phyloP scores from a whole-genome alignment of 2,113 vertebrate genomes.

The Todiramphus chloris region DNA sequence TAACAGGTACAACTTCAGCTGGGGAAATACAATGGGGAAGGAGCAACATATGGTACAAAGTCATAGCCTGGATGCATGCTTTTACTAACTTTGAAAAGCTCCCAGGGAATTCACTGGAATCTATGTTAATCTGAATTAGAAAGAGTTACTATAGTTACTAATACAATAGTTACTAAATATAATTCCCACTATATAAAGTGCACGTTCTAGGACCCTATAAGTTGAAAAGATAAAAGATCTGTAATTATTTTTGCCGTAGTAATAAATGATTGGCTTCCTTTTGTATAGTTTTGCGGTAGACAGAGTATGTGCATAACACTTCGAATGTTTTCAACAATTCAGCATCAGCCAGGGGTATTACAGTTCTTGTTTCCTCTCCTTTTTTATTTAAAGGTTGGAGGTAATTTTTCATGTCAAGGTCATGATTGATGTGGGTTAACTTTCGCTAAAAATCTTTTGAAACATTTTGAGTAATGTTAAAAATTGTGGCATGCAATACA shows the following conservation, averaged over 20 bases:
- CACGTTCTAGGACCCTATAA: conserved; percentile 17
- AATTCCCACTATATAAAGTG: conserved; percentile 21
- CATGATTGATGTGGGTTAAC: conserved; percentile 65
- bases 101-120: conserved; percentile 32
- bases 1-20: not conserved
- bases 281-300: conserved; percentile 4
- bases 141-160: conserved; percentile 65
- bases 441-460: conserved; percentile 59
- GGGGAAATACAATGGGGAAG: not conserved
- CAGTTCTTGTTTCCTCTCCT: not conserved
- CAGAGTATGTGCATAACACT: conserved; percentile 12
- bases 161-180: conserved; percentile 53
- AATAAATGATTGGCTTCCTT: conserved; percentile 34
- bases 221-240: conserved; percentile 58
- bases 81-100: conserved; percentile 14
- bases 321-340: conserved; percentile 41
- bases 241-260: conserved; percentile 57
- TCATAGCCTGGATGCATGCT: not conserved
- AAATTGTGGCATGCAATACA: conserved; percentile 53
- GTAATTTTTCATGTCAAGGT: conserved; percentile 69
- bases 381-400: conserved; percentile 54
- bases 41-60: not conserved
- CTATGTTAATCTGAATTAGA: conserved; percentile 36
- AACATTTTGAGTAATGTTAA: conserved; percentile 69
- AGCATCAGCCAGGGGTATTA: not conserved